These are phyloP conservation scores for Nymphicus hollandicus DNA, from an alignment of 2,113 vertebrate species.

Conservation along the genomic window DNA sequence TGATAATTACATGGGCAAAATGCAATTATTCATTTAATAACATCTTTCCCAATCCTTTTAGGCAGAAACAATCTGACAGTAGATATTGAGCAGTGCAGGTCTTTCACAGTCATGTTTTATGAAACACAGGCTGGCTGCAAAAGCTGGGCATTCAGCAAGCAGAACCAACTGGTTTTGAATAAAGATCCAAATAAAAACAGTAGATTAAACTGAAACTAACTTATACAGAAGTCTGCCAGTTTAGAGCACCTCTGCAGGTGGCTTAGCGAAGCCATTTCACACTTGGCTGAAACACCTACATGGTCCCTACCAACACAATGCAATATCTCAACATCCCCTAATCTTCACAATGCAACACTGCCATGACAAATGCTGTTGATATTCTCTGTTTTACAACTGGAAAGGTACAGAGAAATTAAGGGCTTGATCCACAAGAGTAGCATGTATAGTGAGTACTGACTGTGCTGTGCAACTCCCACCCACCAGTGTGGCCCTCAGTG, in stretches of 20 bases:
- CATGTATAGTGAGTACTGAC: neutral
- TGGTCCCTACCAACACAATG: neutral
- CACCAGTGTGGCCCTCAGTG: neutral
- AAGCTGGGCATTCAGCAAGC: neutral
- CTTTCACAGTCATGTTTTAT: neutral
- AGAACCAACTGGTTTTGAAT: neutral
- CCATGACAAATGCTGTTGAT: fast-evolving
- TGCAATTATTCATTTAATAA: neutral
- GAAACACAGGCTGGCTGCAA: neutral
- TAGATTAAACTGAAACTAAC: neutral
- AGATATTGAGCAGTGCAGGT: neutral
- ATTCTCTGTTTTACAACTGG: too few relatives aligned
- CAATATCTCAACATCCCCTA: neutral
- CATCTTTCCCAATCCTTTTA: neutral
- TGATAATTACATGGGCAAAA: neutral
- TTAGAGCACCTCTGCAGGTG: neutral
- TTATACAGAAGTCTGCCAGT: neutral
- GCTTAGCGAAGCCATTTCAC: neutral
- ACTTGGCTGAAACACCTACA: neutral
- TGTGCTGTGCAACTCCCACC: neutral
- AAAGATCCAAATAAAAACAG: neutral
- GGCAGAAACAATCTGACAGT: neutral
- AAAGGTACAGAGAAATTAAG: neutral
- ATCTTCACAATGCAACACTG: fast-evolving
- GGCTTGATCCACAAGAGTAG: neutral